Base-by-base conservation (phyloP, 1,140 invertebrate species). In the Dolichoris vasculosae region DNA sequence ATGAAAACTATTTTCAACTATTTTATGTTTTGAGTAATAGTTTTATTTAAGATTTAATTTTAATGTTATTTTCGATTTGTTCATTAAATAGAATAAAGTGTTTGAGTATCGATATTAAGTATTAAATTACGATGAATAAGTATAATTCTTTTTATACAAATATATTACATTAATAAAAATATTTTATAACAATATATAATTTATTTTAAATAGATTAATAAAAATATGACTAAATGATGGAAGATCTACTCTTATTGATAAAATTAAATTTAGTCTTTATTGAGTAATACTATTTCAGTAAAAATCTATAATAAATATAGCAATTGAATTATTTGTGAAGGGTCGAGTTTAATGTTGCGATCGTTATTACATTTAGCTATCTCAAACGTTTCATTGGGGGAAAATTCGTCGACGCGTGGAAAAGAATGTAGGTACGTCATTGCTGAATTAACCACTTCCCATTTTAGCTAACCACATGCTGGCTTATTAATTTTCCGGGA, bases 401-500 rank as follows among this genome's bases (percentile, higher is more conserved):
- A 43, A 32, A 81, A 76, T 38, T 84, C 59, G 32, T 9, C 35
- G 69, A 32, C 1, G 67, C 78, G 64, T 46, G 40, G 46, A 43
- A 77, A 69, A 84, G 83, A 82, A 81, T 82, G 59, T n/a, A 26
- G 48, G 26, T 26, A 55, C n/a, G 46, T 86, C 73, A 59, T 77
- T 78, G 75, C 87, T 87, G 88, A 92, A 92, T 92, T 91, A 92
- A 90, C 89, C 88, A 88, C 87, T 90, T 88, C 86, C 89, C 87
- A 88, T 89, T 89, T 88, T 78, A 84, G 82, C 88, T 87, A 88
- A 88, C 88, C 90, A 88, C 88, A 85, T 86, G 83, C 79, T 88
- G 88, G 89, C 89, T 93, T 93, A 93, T 93, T 92, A 92, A 92
- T 92, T 91, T 90, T 87, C 89, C 90, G 63, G 43, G 32, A 69